Base-by-base conservation (phyloP, 2,888 invertebrate genomes). In the Nomada lathburiana region DNA sequence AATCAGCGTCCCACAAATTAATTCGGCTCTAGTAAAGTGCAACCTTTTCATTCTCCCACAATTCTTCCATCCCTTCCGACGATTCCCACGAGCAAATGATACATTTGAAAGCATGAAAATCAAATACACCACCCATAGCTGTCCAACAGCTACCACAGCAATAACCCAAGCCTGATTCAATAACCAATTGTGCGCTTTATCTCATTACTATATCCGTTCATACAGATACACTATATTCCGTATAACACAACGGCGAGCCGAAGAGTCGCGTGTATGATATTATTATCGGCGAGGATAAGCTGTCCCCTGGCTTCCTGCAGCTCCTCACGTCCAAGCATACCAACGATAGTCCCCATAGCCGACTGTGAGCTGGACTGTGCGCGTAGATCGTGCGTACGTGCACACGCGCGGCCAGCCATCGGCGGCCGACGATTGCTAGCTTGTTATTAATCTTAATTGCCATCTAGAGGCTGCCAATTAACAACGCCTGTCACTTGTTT, bases 371-470 rank as follows among this genome's bases (percentile, higher is more conserved):
- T 23, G 36, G 13, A 20, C 64, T 55, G 64, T 5, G 42, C 63
- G 55, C 65, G 50, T 62, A 50, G 36, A 23, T 53, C 57, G 72
- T 52, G 50, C 59, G 59, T 50, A 72, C 47, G 68, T 69, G 42
- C 73, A 63, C 53, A 55, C 62, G 70, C 75, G 60, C 70, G 68
- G 47, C 68, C 74, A 73, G 64, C 72, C 80, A 76, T 84, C 83
- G 85, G 83, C 83, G 85, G 80, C 86, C 89, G 85, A 85, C 89
- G 88, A 91, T 90, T 85, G 83, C 87, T 85, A 84, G 89, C 90
- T 92, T 90, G 92, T 92, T 92, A 93, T 93, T 93, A 92, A 93
- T 93, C 93, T 93, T 93, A 93, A 93, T 93, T 92, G 92, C 92
- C 91, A 92, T 92, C 92, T 90, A 88, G 89, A 91, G 89, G 86